A percentile compares a stretch with the other conserved stretches of the same genome.
phyloP scores from a whole-genome alignment of 2,113 vertebrate species.

The Gobius niger region DNA sequence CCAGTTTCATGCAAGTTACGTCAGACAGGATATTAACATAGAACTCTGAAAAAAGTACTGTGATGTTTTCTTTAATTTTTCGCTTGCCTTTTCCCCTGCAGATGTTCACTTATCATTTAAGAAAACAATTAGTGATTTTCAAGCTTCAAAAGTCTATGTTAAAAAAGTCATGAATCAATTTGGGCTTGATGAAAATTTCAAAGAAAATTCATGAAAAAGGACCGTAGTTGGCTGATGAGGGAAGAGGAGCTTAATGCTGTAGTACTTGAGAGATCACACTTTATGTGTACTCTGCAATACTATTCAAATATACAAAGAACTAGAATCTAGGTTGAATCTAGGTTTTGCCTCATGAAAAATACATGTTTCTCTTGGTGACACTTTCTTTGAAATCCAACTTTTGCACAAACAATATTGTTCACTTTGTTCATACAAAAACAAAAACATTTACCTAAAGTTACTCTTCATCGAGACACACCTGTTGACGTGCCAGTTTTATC shows the following conservation, averaged over 20 bases:
- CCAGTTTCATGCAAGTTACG: conserved; percentile 18
- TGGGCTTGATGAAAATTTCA: conserved; percentile 69
- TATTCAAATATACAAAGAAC: background rate
- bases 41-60: background rate
- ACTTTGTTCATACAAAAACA: too few species aligned
- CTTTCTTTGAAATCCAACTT: too few species aligned
- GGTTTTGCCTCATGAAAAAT: too few species aligned
- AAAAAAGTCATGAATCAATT: conserved; percentile 77
- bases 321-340: too few species aligned
- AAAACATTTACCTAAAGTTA: background rate
- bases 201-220: conserved; percentile 67
- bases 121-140: conserved; percentile 65
- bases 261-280: conserved; percentile 42
- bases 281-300: conserved; percentile 46
- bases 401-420: too few species aligned
- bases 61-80: background rate
- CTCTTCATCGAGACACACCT: background rate
- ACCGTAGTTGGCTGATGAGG: conserved; percentile 56
- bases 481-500: background rate
- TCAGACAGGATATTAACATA: conserved; percentile 17
- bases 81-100: conserved; percentile 2
- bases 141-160: conserved; percentile 66
- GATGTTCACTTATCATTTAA: conserved; percentile 41
- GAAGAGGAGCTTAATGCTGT: conserved; percentile 32
- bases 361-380: too few species aligned